These are phyloP conservation scores for Pristionchus pacificus DNA, from an alignment of 1,140 invertebrate species.

Conservation along the genomic window DNA sequence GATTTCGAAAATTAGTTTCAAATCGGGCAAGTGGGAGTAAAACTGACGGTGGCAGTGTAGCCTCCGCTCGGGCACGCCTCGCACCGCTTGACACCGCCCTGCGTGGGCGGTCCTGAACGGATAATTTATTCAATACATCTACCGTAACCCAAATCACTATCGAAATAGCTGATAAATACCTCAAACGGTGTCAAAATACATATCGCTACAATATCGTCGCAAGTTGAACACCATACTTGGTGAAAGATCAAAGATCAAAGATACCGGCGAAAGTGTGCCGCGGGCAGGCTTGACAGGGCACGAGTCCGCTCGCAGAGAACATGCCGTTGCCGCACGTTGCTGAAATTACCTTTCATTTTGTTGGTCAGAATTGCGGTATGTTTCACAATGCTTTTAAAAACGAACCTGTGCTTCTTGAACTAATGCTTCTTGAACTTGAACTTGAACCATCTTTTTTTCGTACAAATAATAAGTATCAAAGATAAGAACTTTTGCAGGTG, in stretches of 20 bases:
- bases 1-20: too few relatives aligned
- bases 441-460: background rate
- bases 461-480: too few relatives aligned
- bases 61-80: slow-evolving; percentile 84
- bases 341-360: slow-evolving; percentile 61
- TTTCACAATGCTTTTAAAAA: slow-evolving; percentile 9
- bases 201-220: too few relatives aligned
- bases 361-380: slow-evolving; percentile 3
- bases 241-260: too few relatives aligned
- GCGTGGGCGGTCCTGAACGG: slow-evolving; percentile 65
- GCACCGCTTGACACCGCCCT: slow-evolving; percentile 87
- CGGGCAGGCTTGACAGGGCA: slow-evolving; percentile 90
- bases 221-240: too few relatives aligned
- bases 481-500: too few relatives aligned
- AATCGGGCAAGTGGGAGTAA: too few relatives aligned
- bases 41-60: too few relatives aligned
- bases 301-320: slow-evolving; percentile 85
- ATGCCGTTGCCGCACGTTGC: slow-evolving; percentile 93
- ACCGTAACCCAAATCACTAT: too few relatives aligned
- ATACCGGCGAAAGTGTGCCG: slow-evolving; percentile 82
- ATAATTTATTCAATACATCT: too few relatives aligned
- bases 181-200: too few relatives aligned
- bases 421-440: background rate
- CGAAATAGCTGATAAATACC: too few relatives aligned
- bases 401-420: background rate